A percentile compares a stretch with the other conserved stretches of the same genome.
phyloP scores from a whole-genome alignment of 1,140 invertebrate genomes.

The Macrosteles quadrilineatus region DNA sequence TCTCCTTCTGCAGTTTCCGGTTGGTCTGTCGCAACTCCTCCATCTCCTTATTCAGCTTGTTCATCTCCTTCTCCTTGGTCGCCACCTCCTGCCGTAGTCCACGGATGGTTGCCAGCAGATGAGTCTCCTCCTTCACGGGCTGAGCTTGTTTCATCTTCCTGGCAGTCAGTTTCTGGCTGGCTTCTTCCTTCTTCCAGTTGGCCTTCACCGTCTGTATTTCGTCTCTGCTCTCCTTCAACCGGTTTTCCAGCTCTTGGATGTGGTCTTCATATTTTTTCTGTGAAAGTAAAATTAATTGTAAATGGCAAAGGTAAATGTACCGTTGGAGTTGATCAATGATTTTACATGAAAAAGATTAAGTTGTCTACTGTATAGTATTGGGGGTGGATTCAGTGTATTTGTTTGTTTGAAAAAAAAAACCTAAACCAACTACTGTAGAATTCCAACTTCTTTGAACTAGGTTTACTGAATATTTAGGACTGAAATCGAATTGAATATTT shows the following conservation, averaged over 20 bases:
- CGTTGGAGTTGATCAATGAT: too few species aligned
- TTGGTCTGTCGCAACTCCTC: conserved; percentile 75
- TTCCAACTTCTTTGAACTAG: too few species aligned
- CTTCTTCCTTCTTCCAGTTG: conserved; percentile 15
- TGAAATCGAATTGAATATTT: too few species aligned
- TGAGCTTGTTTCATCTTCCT: conserved; percentile 1
- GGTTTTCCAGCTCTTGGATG: conserved; percentile 69
- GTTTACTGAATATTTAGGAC: too few species aligned
- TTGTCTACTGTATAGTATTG: too few species aligned
- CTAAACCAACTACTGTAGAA: too few species aligned
- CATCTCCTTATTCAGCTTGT: conserved; percentile 68
- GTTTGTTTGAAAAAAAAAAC: too few species aligned
- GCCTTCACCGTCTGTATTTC: conserved; percentile 23
- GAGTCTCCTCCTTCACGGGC: conserved; percentile 65
- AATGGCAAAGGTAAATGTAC: too few species aligned
- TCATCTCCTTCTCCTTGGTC: conserved; percentile 69
- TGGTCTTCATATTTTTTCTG: conserved; percentile 68
- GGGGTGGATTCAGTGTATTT: too few species aligned
- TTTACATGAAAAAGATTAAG: too few species aligned
- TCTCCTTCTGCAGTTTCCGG: conserved; percentile 69
- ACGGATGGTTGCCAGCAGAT: conserved; percentile 74
- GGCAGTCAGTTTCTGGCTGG: conserved; percentile 6
- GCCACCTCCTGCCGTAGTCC: conserved; percentile 70
- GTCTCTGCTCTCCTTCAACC: conserved; percentile 52
- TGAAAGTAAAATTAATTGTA: conserved; percentile 11